A percentile compares a stretch with the other conserved stretches of the same genome.
Conservation (phyloP, 1,140 invertebrate genomes). For the Phocides pigmalion region DNA sequence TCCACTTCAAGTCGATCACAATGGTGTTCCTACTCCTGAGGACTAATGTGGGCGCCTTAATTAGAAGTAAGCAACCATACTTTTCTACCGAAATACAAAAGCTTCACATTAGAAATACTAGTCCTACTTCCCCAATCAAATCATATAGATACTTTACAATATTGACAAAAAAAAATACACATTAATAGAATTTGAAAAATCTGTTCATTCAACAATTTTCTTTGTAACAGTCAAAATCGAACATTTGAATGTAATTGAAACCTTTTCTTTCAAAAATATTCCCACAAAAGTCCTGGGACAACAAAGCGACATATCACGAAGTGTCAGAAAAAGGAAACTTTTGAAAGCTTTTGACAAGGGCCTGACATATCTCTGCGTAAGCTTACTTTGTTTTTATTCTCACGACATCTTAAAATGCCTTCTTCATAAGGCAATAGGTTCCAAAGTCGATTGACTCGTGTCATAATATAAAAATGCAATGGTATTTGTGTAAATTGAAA, state of each 20-base stretch:
- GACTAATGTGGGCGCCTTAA: too few relatives aligned
- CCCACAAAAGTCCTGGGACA: slow-evolving; percentile 4
- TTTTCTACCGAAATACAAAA: too few relatives aligned
- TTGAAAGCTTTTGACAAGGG: slow-evolving; percentile 33
- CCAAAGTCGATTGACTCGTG: background rate
- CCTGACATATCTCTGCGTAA: slow-evolving; percentile 17
- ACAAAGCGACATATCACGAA: slow-evolving; percentile 15
- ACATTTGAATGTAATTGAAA: background rate
- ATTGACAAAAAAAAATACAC: too few relatives aligned
- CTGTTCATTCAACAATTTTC: too few relatives aligned
- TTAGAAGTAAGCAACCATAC: too few relatives aligned
- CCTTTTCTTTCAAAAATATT: background rate
- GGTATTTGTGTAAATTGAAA: slow-evolving; percentile 22
- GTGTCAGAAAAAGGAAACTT: slow-evolving; percentile 24
- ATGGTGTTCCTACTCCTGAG: too few relatives aligned
- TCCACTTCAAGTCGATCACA: too few relatives aligned
- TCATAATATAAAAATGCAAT: background rate
- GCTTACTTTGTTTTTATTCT: slow-evolving; percentile 21
- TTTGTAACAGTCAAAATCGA: too few relatives aligned
- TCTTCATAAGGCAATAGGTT: background rate
- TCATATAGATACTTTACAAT: too few relatives aligned
- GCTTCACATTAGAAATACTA: too few relatives aligned
- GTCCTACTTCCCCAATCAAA: too few relatives aligned
- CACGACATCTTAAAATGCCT: background rate
- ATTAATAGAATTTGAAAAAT: too few relatives aligned